Evolutionary conservation across 2,888 invertebrate species (phyloP).

Genomic region (Idaea aversata): DNA sequence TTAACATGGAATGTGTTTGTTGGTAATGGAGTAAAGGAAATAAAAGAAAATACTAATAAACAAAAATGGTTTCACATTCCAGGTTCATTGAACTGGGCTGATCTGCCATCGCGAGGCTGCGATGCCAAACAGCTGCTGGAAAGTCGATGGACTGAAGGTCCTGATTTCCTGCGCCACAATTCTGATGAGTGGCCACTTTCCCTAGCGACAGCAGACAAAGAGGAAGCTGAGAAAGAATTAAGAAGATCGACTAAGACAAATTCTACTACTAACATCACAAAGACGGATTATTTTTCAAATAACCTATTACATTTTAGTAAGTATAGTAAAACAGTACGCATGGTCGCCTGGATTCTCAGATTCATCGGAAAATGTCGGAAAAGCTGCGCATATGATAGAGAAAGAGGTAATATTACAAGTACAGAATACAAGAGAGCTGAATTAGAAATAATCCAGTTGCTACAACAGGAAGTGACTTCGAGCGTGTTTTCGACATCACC

Average conservation of each 20-base stretch:
- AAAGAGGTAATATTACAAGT: too few relatives aligned
- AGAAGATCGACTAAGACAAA: neutral
- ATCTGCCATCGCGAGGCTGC: conserved; percentile 22
- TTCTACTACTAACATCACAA: too few relatives aligned
- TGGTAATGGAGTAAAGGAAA: conserved; percentile 20
- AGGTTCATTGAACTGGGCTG: conserved; percentile 17
- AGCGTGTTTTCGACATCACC: too few relatives aligned
- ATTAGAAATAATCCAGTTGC: too few relatives aligned
- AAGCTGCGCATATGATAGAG: too few relatives aligned
- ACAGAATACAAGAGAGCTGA: too few relatives aligned
- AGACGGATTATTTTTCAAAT: too few relatives aligned
- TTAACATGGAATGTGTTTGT: conserved; percentile 15
- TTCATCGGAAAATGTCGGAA: too few relatives aligned
- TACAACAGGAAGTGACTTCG: too few relatives aligned
- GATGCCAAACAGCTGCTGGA: conserved; percentile 11
- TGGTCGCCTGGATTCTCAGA: too few relatives aligned
- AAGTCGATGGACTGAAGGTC: conserved; percentile 19
- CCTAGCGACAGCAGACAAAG: neutral
- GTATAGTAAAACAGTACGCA: too few relatives aligned
- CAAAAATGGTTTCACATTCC: conserved; percentile 18
- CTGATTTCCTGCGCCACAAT: conserved; percentile 8
- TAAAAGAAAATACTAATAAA: conserved; percentile 9
- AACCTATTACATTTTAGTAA: too few relatives aligned
- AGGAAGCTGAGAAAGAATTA: conserved; percentile 1
- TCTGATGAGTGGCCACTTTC: conserved; percentile 7